Evolutionary conservation across 1,140 invertebrate genomes (phyloP), one percentile per base, ranked within the genome.

Genomic region (Drosophila varians): DNA sequence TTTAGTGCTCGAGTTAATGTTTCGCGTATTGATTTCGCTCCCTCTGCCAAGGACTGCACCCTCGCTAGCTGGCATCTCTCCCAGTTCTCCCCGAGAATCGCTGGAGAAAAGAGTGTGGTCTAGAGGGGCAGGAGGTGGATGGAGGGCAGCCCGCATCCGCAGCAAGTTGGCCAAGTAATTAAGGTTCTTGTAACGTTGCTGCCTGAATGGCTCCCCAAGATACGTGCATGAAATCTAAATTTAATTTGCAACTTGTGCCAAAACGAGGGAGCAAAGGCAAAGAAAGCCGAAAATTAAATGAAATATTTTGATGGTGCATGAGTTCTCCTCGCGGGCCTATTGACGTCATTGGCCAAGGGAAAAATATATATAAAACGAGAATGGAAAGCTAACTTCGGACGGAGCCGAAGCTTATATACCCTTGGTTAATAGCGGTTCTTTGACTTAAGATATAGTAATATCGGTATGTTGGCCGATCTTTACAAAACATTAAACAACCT

Each of bases 221-320:
- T 86, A 84, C 79, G 79, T 86, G 79, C 65, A 84, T 73, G 71
- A 86, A 84, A 84, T 84, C 76, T 86, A 79, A 84, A 84, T 84
- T 84, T 84, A 86, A 79, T 84, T 84, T 86, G 80, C 76, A 86
- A 84, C 74, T 83, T 84, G 70, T 84, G 78, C 79, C 80, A 83
- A 75, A 74, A 74, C 73, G 49, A 42, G 26, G 19, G 8, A 7
- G 5, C 23, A 7, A 34, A 26, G 2, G 19, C 21, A 45, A 52
- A 26, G 18, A 71, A 9, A 8, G 38, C 38, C 14, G 11, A 18
- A 49, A 56, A 70, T 58, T 31, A 31, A 71, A 71, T 49, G 23
- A 57, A 71, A 72, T 57, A 71, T 72, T 51, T 61, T 28, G 21
- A 16, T 58, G 31, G 23, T 55, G 51, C 58, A 66, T 47, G 68